A percentile compares a stretch with the other conserved stretches of the same genome.
Evolutionary conservation across 2,888 invertebrate species (phyloP).

Genomic region (Tricholauxania praeusta): DNA sequence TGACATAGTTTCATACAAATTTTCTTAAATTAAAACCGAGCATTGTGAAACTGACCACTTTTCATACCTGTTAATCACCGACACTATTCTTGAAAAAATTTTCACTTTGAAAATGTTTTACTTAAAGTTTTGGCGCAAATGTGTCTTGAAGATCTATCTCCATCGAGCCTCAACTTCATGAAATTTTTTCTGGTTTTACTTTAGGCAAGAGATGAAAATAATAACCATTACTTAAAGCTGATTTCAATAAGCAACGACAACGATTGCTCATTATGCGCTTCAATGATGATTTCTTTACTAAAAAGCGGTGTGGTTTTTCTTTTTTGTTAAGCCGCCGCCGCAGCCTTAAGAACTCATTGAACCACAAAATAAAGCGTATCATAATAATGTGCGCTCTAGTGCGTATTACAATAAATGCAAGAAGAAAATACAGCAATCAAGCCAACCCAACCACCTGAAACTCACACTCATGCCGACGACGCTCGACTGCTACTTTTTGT

Average conservation of each 20-base stretch:
- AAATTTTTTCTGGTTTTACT: too few species aligned
- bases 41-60: too few species aligned
- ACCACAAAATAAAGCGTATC: slow-evolving; percentile 66
- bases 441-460: slow-evolving; percentile 40
- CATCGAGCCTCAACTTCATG: too few species aligned
- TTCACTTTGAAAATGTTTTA: too few species aligned
- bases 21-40: too few species aligned
- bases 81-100: too few species aligned
- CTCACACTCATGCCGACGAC: not conserved
- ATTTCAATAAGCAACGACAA: slow-evolving; percentile 26
- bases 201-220: slow-evolving; percentile 1
- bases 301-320: slow-evolving; percentile 2
- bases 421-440: slow-evolving; percentile 17
- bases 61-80: too few species aligned
- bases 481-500: not conserved
- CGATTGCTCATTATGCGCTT: slow-evolving; percentile 36
- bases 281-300: slow-evolving; percentile 11
- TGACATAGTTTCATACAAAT: too few species aligned
- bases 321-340: slow-evolving; percentile 2
- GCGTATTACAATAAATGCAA: slow-evolving; percentile 56
- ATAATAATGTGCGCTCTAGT: slow-evolving; percentile 65
- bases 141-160: too few species aligned
- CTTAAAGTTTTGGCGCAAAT: too few species aligned
- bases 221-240: slow-evolving; percentile 18
- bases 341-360: slow-evolving; percentile 54